Evolutionary conservation across 1,140 invertebrate genomes (phyloP), one percentile per base, ranked within the genome.

Genomic region (Macrostomum lignano): DNA sequence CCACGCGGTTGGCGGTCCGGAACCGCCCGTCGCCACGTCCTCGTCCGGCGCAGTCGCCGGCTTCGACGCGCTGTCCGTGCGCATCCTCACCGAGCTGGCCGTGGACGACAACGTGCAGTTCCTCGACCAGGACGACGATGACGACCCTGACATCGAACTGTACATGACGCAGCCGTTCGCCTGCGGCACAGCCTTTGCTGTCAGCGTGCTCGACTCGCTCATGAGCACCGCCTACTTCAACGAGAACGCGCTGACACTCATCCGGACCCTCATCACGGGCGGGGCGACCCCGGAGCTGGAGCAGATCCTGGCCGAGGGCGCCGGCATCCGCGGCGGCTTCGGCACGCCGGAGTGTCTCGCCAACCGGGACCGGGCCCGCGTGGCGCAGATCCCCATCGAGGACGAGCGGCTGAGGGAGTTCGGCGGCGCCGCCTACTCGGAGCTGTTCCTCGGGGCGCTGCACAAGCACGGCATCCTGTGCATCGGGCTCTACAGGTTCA

Each of bases 121-220:
- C 64, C 65, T 94, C 55, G 84, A 94, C 64, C 82, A 29, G 67
- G 84, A 93, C 56, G 82, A 94, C 55, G 84, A 93, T 47, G 84
- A 94, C 52, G 82, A 93, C 63, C 81, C 84, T 33, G 81, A 93
- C 58, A 91, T 81, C 36, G 84, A 93, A 62, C 64, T 94, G 51
- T 94, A 93, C 65, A 68, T 94, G 46, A 91, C 84, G 41, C 84
- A 93, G 60, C 86, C 84, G 29, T 94, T 94, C 58, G 84, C 84
- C 44, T 94, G 84, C 63, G 84, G 84, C 41, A 93, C 82, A 47
- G 84, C 86, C 43, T 94, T 94, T 57, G 84, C 86, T 45, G 82
- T 91, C 62, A 86, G 77, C 61, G 84, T 94, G 39, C 67, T 94
- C 42, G 84, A 94, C 64, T 93, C 82, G 29, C 67, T 94, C 31